A percentile compares a stretch with the other conserved stretches of the same genome.
phyloP scores from a whole-genome alignment of 1,140 invertebrate species.

The Heliconius himera region DNA sequence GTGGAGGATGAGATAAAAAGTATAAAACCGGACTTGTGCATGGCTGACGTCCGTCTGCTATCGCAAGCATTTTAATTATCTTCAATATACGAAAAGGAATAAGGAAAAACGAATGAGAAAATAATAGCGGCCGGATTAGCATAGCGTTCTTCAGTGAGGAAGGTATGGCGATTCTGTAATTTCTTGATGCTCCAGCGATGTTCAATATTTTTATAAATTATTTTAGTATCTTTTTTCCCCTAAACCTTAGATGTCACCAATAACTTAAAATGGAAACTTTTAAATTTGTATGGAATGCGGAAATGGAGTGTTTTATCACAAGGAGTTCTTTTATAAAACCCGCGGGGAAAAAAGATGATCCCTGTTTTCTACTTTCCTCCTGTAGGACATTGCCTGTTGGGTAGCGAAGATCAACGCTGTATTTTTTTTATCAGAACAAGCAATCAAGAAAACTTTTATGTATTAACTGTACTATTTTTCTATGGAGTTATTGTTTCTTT shows the following conservation, averaged over 20 bases:
- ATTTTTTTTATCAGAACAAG: no score
- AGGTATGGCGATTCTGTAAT: background rate
- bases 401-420: no score
- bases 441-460: no score
- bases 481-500: background rate
- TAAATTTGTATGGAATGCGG: no score
- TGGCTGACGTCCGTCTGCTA: slow-evolving; percentile 49
- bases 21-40: slow-evolving; percentile 44
- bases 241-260: no score
- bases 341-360: no score
- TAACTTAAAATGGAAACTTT: no score
- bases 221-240: background rate
- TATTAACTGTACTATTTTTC: no score
- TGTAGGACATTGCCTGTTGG: no score
- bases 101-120: slow-evolving; percentile 62
- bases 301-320: no score
- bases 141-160: slow-evolving; percentile 42
- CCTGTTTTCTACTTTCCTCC: no score
- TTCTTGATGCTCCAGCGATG: background rate
- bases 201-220: background rate
- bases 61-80: slow-evolving; percentile 69
- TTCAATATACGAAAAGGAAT: slow-evolving; percentile 54
- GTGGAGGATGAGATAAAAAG: slow-evolving; percentile 28
- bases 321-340: no score
- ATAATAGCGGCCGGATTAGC: slow-evolving; percentile 59